Evolutionary conservation across 2,888 invertebrate species (phyloP).

Genomic region (Fabriciana adippe): DNA sequence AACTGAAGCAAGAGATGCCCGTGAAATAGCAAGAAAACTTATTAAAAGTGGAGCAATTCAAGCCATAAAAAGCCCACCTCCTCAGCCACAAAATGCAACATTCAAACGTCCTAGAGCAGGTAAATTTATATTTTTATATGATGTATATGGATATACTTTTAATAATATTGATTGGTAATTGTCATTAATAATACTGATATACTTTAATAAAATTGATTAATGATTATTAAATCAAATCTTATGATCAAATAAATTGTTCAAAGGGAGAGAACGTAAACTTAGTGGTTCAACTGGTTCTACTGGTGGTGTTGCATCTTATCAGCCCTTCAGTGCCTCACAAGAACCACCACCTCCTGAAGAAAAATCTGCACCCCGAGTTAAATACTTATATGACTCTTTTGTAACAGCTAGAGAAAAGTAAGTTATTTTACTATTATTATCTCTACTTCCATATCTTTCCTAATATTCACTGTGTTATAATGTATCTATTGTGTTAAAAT

Average conservation of each 20-base stretch:
- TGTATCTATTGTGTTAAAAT: too few species aligned
- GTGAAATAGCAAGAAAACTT: slow-evolving; percentile 97
- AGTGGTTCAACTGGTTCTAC: slow-evolving; percentile 83
- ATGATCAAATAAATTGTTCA: not conserved
- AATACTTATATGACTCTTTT: slow-evolving; percentile 82
- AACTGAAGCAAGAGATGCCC: slow-evolving; percentile 94
- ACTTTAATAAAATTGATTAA: too few species aligned
- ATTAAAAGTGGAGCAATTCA: slow-evolving; percentile 96
- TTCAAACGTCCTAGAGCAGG: slow-evolving; percentile 93
- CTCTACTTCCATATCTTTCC: too few species aligned
- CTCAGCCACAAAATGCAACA: slow-evolving; percentile 92
- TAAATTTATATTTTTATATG: slow-evolving; percentile 34
- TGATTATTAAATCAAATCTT: too few species aligned
- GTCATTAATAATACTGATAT: too few species aligned
- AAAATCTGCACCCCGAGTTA: slow-evolving; percentile 85
- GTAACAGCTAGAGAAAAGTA: slow-evolving; percentile 77
- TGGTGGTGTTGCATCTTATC: slow-evolving; percentile 92
- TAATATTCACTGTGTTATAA: too few species aligned
- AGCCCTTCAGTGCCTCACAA: slow-evolving; percentile 94
- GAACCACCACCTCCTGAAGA: slow-evolving; percentile 88
- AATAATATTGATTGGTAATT: too few species aligned
- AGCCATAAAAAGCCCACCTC: slow-evolving; percentile 91
- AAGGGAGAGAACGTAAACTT: slow-evolving; percentile 89
- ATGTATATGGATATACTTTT: too few species aligned
- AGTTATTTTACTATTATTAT: slow-evolving; percentile 39